Evolutionary conservation across 2,888 invertebrate species (phyloP).

Genomic region (Sclerodermus sp.): DNA sequence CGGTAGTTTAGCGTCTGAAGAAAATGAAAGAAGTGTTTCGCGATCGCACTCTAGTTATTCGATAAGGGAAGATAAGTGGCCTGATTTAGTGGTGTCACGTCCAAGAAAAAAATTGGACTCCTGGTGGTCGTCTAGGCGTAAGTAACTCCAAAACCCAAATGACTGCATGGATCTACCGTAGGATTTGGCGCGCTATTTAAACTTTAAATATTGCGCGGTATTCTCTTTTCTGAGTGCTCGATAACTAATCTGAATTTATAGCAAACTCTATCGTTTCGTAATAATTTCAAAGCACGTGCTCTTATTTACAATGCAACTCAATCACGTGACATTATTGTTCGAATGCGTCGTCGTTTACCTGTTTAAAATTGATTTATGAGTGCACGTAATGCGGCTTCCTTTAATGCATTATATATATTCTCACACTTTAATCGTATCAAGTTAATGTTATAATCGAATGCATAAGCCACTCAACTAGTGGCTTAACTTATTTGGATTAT

Average conservation of each 20-base stretch:
- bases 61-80: slow-evolving; percentile 60
- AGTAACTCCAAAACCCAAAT: slow-evolving; percentile 31
- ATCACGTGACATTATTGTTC: too few relatives aligned
- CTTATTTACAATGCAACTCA: too few relatives aligned
- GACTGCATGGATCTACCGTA: neutral
- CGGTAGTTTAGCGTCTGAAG: slow-evolving; percentile 58
- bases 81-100: slow-evolving; percentile 53
- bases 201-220: neutral
- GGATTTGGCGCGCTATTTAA: slow-evolving; percentile 23
- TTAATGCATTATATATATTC: too few relatives aligned
- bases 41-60: slow-evolving; percentile 64
- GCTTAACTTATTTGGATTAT: too few relatives aligned
- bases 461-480: too few relatives aligned
- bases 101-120: slow-evolving; percentile 51
- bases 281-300: too few relatives aligned
- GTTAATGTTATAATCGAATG: too few relatives aligned
- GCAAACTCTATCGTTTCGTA: too few relatives aligned
- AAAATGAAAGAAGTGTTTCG: slow-evolving; percentile 57
- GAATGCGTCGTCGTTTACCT: too few relatives aligned
- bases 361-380: too few relatives aligned
- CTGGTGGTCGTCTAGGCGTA: slow-evolving; percentile 55
- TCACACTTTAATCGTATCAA: too few relatives aligned
- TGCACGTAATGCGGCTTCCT: too few relatives aligned
- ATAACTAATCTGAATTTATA: neutral
- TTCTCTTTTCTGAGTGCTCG: neutral